Percentiles rank a stretch among this genome's conserved stretches.
phyloP scores from a whole-genome alignment of 2,888 invertebrate genomes.

The Abscondita cerata region DNA sequence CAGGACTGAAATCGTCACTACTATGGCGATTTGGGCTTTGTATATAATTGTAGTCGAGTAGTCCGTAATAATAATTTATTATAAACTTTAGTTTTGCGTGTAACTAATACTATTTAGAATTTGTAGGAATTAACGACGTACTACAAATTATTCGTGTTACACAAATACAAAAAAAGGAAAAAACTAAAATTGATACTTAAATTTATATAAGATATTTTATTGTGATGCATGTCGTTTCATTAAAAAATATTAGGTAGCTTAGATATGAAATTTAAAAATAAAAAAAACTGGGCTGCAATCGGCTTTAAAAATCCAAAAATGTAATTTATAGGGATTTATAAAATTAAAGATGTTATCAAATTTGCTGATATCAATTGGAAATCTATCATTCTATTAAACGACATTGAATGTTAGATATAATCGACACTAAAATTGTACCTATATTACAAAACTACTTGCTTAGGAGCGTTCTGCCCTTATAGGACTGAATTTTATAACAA shows the following conservation, averaged over 20 bases:
- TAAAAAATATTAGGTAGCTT: conserved; percentile 33
- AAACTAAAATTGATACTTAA: conserved; percentile 9
- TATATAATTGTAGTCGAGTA: conserved; percentile 28
- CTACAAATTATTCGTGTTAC: not conserved
- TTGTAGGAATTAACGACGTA: too few species aligned
- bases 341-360: conserved; percentile 10
- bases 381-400: not conserved
- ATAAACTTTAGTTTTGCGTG: conserved; percentile 4
- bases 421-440: not conserved
- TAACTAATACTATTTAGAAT: not conserved
- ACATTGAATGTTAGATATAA: not conserved
- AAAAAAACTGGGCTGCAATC: conserved; percentile 8
- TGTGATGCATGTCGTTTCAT: conserved; percentile 31
- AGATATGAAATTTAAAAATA: conserved; percentile 36
- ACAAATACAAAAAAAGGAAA: not conserved
- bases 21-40: conserved; percentile 35
- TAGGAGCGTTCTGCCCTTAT: conserved; percentile 24
- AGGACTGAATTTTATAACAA: conserved; percentile 27
- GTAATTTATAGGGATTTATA: conserved; percentile 17
- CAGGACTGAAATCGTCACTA: conserved; percentile 36
- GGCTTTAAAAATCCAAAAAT: conserved; percentile 13
- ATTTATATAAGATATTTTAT: conserved; percentile 24
- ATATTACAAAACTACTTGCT: conserved; percentile 11
- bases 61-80: conserved; percentile 20
- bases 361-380: not conserved